Base-by-base conservation (phyloP, 2,797 vertebrate species). In the Dromococcyx pavoninus region DNA sequence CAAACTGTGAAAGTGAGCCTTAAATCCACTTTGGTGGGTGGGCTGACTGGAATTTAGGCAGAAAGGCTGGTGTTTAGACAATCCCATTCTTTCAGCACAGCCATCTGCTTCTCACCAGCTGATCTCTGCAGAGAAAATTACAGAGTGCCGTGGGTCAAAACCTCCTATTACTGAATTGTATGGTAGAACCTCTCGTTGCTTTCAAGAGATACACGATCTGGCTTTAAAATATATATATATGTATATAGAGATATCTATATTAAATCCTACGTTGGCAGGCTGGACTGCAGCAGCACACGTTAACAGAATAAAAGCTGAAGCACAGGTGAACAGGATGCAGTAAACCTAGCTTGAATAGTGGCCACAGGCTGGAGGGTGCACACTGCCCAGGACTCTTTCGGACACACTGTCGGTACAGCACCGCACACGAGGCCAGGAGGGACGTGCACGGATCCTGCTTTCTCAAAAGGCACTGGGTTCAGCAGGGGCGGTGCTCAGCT, bases 371-470 rank as follows among this genome's bases (percentile, higher is more conserved):
- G 17, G 46, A 39, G 72, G 62, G 46, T 50, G 32, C 41, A 21
- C 22, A 28, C 5, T 24, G 44, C 37, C 65, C 2, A 1, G 37
- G 69, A 9, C 4, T 3, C 19, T 19, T 23, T 7, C 1, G 4
- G 69, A 15, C 30, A 24, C n/a, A 0, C 18, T 0, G 1, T 1
- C 1, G 2, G 39, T 2, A 22, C 17, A 13, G 67, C 32, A 25
- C 37, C 5, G 1, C 27, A 8, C 67, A 23, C 0, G 2, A 2
- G 25, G 65, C 70, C 10, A 7, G 0, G 1, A 18, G 56, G n/a
- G 23, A 39, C 3, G 2, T 1, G 4, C 32, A 11, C 0, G 0
- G 61, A 35, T 32, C 11, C 35, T 57, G 65, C 18, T 58, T 71
- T 21, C 7, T 2, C 3, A 23, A 60, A 73, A 62, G 78, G 21